Evolutionary conservation across 2,797 vertebrate species (phyloP).

Genomic region (Ciconia nigra): DNA sequence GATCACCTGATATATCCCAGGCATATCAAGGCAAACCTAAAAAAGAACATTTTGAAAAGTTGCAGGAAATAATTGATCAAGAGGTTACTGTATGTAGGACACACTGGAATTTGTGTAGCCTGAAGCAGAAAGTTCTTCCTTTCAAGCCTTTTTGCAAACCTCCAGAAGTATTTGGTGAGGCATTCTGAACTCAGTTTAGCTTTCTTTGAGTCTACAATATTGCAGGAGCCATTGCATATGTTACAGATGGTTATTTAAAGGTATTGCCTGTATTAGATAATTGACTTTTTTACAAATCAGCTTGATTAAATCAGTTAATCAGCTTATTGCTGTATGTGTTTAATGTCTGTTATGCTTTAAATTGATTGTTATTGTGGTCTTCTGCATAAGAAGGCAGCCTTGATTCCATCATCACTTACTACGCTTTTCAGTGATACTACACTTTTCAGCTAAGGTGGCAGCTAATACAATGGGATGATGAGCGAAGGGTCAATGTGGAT

Average conservation of each 20-base stretch:
- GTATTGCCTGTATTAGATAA: slow-evolving; percentile 51
- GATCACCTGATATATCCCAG: neutral
- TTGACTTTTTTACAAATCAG: slow-evolving; percentile 27
- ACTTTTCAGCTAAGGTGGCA: neutral
- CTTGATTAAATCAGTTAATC: slow-evolving; percentile 58
- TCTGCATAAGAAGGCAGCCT: neutral
- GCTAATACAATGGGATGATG: neutral
- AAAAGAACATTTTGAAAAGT: slow-evolving; percentile 31
- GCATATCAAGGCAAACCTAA: neutral
- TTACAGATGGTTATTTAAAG: slow-evolving; percentile 38
- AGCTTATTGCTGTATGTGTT: slow-evolving; percentile 46
- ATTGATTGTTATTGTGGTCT: neutral
- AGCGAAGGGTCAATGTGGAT: rapidly evolving
- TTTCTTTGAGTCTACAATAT: slow-evolving; percentile 53
- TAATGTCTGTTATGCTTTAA: neutral
- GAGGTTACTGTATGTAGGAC: slow-evolving; percentile 15
- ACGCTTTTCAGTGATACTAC: neutral
- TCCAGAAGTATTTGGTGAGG: slow-evolving; percentile 35
- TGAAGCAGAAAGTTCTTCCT: slow-evolving; percentile 32
- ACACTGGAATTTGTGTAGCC: slow-evolving; percentile 50
- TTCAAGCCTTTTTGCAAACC: slow-evolving; percentile 48
- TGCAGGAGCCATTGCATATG: slow-evolving; percentile 45
- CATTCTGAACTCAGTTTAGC: slow-evolving; percentile 41
- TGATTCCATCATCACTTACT: neutral
- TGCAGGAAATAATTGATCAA: slow-evolving; percentile 54